These are phyloP conservation scores for Xiphias gladius DNA, from an alignment of 2,113 vertebrate genomes.

Conservation along the genomic window DNA sequence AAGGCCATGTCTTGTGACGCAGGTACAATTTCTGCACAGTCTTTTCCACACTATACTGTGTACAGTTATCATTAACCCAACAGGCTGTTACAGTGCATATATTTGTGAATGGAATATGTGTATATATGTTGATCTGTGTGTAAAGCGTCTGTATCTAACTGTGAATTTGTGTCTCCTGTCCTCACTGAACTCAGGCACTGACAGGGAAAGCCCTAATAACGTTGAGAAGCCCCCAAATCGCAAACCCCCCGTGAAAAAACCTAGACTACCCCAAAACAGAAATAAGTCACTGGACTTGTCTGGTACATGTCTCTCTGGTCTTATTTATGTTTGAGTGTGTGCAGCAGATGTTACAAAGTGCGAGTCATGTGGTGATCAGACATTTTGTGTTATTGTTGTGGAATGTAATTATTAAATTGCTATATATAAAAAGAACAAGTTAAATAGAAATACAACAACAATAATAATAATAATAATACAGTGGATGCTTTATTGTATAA, in stretches of 20 bases:
- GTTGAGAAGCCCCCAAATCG: conserved; percentile 84
- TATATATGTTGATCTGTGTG: conserved; percentile 39
- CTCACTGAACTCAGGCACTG: conserved; percentile 78
- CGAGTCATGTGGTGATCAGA: neutral
- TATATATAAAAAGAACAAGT: neutral
- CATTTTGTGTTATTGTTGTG: conserved; percentile 6
- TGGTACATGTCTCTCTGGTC: conserved; percentile 79
- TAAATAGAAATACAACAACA: neutral
- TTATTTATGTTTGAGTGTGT: conserved; percentile 49
- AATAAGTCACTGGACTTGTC: conserved; percentile 84
- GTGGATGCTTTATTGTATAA: neutral
- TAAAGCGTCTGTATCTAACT: conserved; percentile 64
- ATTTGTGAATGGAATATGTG: conserved; percentile 11
- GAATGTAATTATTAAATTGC: neutral
- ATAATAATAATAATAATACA: neutral
- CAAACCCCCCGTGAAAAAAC: conserved; percentile 85
- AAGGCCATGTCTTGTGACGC: conserved; percentile 83
- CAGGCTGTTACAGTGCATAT: neutral
- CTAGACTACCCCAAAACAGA: conserved; percentile 85
- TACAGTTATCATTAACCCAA: neutral
- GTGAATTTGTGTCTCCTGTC: conserved; percentile 70
- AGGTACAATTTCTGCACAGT: conserved; percentile 61
- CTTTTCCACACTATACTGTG: neutral
- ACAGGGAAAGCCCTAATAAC: conserved; percentile 83
- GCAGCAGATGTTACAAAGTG: neutral